A percentile compares a stretch with the other conserved stretches of the same genome.
Conservation (phyloP, 2,113 vertebrate genomes). For the Actenoides hombroni region DNA sequence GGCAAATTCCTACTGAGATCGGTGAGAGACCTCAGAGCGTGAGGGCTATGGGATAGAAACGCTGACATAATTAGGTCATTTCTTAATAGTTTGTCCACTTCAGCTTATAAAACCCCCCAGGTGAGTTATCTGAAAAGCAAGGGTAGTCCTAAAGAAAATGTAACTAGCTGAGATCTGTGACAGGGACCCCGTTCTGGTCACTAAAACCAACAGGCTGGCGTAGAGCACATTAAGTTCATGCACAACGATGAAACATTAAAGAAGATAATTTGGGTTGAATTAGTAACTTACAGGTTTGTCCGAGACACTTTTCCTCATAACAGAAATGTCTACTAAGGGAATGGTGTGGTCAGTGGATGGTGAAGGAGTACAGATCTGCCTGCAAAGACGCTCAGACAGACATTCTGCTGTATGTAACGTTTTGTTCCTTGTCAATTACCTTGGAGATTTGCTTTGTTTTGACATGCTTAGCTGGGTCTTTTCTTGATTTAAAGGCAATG, state of each 20-base stretch:
- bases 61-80: slow-evolving; percentile 48
- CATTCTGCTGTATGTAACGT: slow-evolving; percentile 7
- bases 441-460: background rate
- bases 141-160: background rate
- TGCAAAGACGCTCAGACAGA: background rate
- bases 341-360: background rate
- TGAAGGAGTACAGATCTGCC: background rate
- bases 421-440: slow-evolving; percentile 16
- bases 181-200: background rate
- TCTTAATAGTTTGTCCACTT: slow-evolving; percentile 45
- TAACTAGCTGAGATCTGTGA: background rate
- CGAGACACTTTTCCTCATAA: background rate
- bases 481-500: slow-evolving; percentile 44
- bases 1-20: slow-evolving; percentile 13
- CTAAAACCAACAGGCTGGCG: background rate
- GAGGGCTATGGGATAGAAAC: slow-evolving; percentile 13
- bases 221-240: background rate
- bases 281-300: slow-evolving; percentile 16
- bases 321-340: background rate
- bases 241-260: background rate
- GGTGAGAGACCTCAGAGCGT: slow-evolving; percentile 20
- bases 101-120: background rate
- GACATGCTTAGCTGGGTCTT: background rate
- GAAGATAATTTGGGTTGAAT: background rate
- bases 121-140: background rate